Evolutionary conservation across 2,113 vertebrate species (phyloP).

Genomic region (Vimba vimba): DNA sequence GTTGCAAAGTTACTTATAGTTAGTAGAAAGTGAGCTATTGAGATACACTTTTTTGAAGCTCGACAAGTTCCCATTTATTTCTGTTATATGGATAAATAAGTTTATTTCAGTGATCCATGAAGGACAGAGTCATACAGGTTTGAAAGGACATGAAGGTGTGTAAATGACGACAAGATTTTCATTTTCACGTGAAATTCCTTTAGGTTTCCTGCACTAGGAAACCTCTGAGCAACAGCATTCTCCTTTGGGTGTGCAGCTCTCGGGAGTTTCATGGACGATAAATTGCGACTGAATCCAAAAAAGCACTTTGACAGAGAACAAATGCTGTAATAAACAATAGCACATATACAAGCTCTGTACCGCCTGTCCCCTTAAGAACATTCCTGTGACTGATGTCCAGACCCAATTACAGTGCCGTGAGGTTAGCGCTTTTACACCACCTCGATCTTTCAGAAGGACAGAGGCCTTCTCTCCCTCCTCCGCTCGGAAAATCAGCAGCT

Average conservation of each 20-base stretch:
- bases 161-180: background rate
- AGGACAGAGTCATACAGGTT: background rate
- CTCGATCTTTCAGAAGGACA: constrained; percentile 49
- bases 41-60: background rate
- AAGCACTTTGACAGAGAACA: constrained; percentile 46
- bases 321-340: constrained; percentile 36
- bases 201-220: background rate
- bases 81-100: background rate
- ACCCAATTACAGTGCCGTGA: constrained; percentile 44
- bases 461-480: constrained; percentile 24
- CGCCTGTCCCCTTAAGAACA: constrained; percentile 36
- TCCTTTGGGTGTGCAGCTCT: background rate
- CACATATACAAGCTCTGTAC: constrained; percentile 19
- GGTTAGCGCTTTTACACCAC: constrained; percentile 41
- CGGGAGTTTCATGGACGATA: background rate
- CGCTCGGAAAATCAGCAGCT: constrained; percentile 49
- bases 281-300: constrained; percentile 12
- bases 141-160: background rate
- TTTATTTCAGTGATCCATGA: background rate
- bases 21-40: too few species aligned
- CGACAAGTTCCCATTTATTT: background rate
- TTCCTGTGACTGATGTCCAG: constrained; percentile 40
- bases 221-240: background rate
- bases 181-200: background rate
- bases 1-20: too few species aligned